Conservation (phyloP, 2,797 vertebrate species). For the Urosaurus nigricauda region DNA sequence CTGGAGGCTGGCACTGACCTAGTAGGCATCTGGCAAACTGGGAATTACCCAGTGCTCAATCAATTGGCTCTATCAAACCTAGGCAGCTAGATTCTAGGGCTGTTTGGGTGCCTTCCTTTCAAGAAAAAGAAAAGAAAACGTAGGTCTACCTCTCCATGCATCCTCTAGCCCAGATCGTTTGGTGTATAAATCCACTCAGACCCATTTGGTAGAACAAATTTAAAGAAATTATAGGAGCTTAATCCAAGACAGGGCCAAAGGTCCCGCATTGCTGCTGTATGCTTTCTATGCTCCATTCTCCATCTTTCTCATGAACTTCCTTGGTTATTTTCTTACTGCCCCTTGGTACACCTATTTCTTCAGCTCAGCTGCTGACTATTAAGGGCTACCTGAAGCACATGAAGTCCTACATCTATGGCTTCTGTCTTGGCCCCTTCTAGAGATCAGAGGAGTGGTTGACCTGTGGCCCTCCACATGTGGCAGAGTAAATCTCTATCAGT, state of each 20-base stretch:
- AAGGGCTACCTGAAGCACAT: background rate
- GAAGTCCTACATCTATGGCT: background rate
- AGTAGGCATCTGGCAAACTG: background rate
- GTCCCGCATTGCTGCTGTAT: background rate
- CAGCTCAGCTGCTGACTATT: background rate
- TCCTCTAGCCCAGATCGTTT: background rate
- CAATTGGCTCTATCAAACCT: background rate
- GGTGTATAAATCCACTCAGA: background rate
- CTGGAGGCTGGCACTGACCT: background rate
- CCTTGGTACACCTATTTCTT: background rate
- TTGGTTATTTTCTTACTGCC: background rate
- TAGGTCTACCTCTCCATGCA: background rate
- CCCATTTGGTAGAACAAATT: background rate
- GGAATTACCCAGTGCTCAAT: background rate
- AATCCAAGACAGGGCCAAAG: background rate
- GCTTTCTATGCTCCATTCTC: background rate
- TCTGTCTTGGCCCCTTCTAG: background rate
- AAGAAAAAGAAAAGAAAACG: background rate
- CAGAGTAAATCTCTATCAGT: background rate
- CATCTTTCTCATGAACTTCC: background rate
- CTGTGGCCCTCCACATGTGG: background rate
- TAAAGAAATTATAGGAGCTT: background rate
- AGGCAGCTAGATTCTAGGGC: background rate
- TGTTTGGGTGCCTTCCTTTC: background rate
- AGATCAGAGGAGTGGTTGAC: background rate